Base-by-base conservation (phyloP, 2,888 invertebrate species). In the Nipponacmea schrenckii region DNA sequence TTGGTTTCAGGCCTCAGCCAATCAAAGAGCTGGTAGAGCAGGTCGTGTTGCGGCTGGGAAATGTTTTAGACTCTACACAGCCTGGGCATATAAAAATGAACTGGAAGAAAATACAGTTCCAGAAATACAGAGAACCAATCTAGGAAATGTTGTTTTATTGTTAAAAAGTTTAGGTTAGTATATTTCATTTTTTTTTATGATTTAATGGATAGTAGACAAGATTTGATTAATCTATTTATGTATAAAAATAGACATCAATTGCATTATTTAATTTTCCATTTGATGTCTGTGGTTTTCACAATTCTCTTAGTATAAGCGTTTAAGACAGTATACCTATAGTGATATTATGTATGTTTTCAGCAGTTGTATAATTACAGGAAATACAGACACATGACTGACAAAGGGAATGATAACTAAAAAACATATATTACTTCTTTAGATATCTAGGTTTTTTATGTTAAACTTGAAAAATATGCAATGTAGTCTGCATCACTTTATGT, bases 11-110 rank as follows among this genome's bases (percentile, higher is more conserved):
- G 91, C 91, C 12, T 98, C 98, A 63, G 98, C 99, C 1, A 98
- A 98, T 91, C 98, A 99, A 90, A 91, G 98, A 83, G 98, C 98
- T 0, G 98, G 97, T 0, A 91, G 98, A 81, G 97, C 98, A 3
- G 98, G 98, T 0, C 91, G 98, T 82, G 97, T 97, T 0, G 96
- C 98, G 20, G 88, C 89, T 2, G 98, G 99, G 0, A 99, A 98
- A 91, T 99, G 98, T 90, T 99, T 99, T 88, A 92, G 99, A 64
- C 91, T 99, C 17, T 99, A 98, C 88, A 99, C 99, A 0, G 96
- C 97, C 0, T 98, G 97, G 98, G 97, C 98, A 0, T 99, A 96
- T 89, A 95, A 98, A 87, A 94, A 98, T 88, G 99, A 99, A 90
- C 91, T 99, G 71, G 98, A 99, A 90, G 98, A 98, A 80, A 98